Conservation (phyloP, 2,113 vertebrate species). For the Rhinopomastus cyanomelas region DNA sequence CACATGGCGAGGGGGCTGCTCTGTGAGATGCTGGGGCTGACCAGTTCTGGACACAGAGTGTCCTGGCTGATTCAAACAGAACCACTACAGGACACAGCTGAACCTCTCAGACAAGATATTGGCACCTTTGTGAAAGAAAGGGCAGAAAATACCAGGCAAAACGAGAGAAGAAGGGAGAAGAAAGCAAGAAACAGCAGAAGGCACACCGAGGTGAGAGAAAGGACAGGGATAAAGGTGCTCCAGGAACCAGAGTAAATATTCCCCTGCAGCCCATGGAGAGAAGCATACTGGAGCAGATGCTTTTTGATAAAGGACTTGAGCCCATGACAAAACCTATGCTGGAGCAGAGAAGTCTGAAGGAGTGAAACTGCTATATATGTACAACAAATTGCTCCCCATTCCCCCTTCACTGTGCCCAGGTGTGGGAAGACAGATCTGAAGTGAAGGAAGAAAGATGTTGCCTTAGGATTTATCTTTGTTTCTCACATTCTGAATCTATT, state of each 20-base stretch:
- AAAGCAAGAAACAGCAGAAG: neutral
- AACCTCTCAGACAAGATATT: neutral
- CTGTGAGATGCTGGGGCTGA: neutral
- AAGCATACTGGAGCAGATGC: neutral
- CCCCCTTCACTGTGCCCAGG: neutral
- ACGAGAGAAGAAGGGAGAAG: neutral
- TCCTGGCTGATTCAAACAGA: neutral
- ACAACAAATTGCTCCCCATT: neutral
- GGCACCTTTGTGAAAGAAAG: neutral
- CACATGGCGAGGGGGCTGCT: neutral
- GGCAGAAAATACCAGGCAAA: neutral
- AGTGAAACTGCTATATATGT: neutral
- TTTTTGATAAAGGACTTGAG: neutral
- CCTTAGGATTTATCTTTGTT: neutral
- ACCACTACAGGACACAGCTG: rapidly evolving
- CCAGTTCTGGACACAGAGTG: neutral
- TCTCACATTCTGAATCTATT: neutral
- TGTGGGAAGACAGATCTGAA: neutral
- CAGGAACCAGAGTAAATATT: neutral
- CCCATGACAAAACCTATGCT: neutral
- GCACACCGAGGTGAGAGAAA: neutral
- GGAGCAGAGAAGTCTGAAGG: neutral
- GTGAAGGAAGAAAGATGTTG: neutral
- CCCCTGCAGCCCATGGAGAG: neutral
- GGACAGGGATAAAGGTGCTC: neutral